phyloP scores from a whole-genome alignment of 2,113 vertebrate genomes.

The Drymodes brunneopygia region DNA sequence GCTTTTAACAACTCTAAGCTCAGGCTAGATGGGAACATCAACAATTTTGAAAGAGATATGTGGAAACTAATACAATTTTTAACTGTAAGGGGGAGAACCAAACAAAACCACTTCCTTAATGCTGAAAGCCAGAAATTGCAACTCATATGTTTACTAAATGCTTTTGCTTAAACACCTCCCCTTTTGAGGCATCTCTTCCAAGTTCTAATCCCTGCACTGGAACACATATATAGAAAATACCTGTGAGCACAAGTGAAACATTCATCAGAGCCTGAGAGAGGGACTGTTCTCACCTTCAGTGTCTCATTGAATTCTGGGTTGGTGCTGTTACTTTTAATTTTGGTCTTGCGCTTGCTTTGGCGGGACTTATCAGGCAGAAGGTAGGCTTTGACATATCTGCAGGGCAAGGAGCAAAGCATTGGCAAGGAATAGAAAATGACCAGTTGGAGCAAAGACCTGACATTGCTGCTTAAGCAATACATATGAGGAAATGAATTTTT shows the following conservation, averaged over 20 bases:
- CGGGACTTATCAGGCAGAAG: conserved; percentile 95
- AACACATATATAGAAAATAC: background rate
- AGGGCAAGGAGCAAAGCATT: background rate
- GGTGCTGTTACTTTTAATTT: conserved; percentile 88
- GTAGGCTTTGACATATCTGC: conserved; percentile 95
- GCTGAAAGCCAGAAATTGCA: background rate
- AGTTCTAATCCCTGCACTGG: background rate
- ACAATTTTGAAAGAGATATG: background rate
- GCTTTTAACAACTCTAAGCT: background rate
- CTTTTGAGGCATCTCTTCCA: background rate
- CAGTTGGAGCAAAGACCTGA: background rate
- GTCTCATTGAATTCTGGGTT: conserved; percentile 93
- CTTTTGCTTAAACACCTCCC: background rate
- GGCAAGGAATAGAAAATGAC: background rate
- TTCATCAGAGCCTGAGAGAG: background rate
- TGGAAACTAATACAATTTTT: background rate
- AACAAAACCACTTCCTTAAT: background rate
- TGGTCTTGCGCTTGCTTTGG: conserved; percentile 96
- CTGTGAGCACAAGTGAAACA: background rate
- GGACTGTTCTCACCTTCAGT: conserved; percentile 79
- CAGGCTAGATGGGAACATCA: background rate
- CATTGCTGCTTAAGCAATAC: background rate
- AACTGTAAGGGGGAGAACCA: background rate
- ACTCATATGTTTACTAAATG: background rate
- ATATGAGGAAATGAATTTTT: background rate